Base-by-base conservation (phyloP, 2,797 vertebrate species). In the Margarornis squamiger region DNA sequence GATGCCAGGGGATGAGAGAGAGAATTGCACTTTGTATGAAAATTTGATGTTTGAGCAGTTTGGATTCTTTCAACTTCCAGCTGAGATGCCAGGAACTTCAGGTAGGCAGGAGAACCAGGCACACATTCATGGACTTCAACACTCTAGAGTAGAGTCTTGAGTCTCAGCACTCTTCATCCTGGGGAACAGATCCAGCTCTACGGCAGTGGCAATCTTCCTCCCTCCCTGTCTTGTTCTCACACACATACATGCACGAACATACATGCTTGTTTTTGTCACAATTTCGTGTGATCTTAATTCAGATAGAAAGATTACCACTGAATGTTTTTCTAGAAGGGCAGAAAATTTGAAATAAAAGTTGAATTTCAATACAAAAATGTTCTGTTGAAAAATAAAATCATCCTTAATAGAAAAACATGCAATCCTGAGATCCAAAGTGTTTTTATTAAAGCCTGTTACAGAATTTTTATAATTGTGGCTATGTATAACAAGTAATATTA, bases 401-500 rank as follows among this genome's bases (percentile, higher is more conserved):
- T 51, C 14, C 11, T 72, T 65, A 36, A 43, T 9, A 90, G 38
- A 78, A 65, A 86, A 84, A 21, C 26, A n/a, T 3, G 4, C 4
- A 66, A 18, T n/a, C 24, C 76, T 67, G 45, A 82, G 57, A 86
- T 38, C 34, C 52, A 30, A 74, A 80, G 41, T 57, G 57, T 7
- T 89, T 92, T 91, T 61, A 26, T 68, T 91, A 83, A 86, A 75
- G 24, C 18, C 30, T 72, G n/a, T 55, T 66, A 86, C 22, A 71
- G 41, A 54, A 24, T 21, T 49, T 82, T 90, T 66, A 5, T 75
- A 81, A 77, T 32, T 90, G 26, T 58, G 54, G 24, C 41, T 75
- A 38, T 38, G 15, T 45, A 67, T 72, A 76, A 92, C 43, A 92
- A 93, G 86, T 67, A 79, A 54, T 21, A n/a, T 39, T 90, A 84